phyloP scores from a whole-genome alignment of 2,797 vertebrate genomes.

The Sphenopsis melanotis region DNA sequence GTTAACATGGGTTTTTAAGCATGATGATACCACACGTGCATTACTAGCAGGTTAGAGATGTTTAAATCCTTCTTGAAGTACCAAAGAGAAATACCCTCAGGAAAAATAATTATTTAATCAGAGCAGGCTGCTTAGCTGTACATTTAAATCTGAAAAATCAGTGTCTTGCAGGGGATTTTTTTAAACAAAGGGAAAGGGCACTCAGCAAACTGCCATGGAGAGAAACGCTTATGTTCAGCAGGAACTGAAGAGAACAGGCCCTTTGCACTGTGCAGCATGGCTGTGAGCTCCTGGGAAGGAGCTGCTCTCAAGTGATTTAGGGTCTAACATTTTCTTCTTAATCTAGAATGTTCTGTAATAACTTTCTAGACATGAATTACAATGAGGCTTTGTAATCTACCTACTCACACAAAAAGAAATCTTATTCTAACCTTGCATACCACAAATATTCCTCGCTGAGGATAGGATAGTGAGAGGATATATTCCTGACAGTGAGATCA shows the following conservation, averaged over 20 bases:
- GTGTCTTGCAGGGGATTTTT: background rate
- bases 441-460: background rate
- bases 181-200: background rate
- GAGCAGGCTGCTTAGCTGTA: background rate
- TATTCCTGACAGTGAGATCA: background rate
- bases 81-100: background rate
- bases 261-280: background rate
- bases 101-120: constrained; percentile 27
- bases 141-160: background rate
- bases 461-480: background rate
- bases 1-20: background rate
- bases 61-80: background rate
- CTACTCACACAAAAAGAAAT: background rate
- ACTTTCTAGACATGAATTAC: background rate
- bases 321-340: background rate
- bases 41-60: background rate
- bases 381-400: background rate
- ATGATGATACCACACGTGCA: background rate
- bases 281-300: background rate
- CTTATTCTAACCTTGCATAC: background rate
- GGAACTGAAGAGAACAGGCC: background rate
- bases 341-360: background rate
- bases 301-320: background rate
- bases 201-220: background rate
- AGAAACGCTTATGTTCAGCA: background rate